Base-by-base conservation (phyloP, 2,888 invertebrate species). In the Geophilus truncorum region DNA sequence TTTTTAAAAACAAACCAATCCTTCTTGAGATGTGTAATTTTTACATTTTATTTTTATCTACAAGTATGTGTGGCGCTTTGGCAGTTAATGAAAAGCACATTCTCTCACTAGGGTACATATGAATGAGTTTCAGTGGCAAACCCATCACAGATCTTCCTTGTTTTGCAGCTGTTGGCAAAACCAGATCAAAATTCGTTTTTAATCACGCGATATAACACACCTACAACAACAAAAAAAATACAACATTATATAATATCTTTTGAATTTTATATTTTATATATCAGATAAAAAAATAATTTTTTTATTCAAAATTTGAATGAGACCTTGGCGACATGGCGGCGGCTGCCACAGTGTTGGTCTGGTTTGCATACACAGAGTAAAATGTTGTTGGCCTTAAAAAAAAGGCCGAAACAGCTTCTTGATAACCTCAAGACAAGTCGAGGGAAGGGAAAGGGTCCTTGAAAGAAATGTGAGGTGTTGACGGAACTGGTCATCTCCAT, bases 31-130 rank as follows among this genome's bases (percentile, higher is more conserved):
- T 28, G 45, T n/a, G 45, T 45, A 70, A 70, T 70, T 70, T 70
- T 23, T 15, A 28, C 28, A 28, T 70, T 70, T 28, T 70, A 28
- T 70, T 70, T 28, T 28, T 70, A 25, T 70, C 25, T 28, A 10
- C 57, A 70, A 70, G 28, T 70, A 70, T 70, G 70, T 70, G 70
- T 70, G 70, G 70, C 70, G 70, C 51, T 51, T 51, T 51, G 51
- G 51, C 70, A 70, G 25, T 70, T 70, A 70, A 70, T 70, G 70
- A 70, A 70, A 28, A 23, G n/a, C 70, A 70, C 70, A 70, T 70
- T 23, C 70, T 70, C 70, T 28, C 70, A 70, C 21, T 18, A n/a
- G 70, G 70, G 28, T 70, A 70, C 70, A 70, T 25, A 70, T 28
- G 70, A 70, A 70, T 70, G 70, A 70, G 70, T 15, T 70, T 4